Evolutionary conservation across 92 coral and sea anemone species (phyloP), one percentile per base, ranked within the genome.

Genomic region (Parazoanthus atlanticus): DNA sequence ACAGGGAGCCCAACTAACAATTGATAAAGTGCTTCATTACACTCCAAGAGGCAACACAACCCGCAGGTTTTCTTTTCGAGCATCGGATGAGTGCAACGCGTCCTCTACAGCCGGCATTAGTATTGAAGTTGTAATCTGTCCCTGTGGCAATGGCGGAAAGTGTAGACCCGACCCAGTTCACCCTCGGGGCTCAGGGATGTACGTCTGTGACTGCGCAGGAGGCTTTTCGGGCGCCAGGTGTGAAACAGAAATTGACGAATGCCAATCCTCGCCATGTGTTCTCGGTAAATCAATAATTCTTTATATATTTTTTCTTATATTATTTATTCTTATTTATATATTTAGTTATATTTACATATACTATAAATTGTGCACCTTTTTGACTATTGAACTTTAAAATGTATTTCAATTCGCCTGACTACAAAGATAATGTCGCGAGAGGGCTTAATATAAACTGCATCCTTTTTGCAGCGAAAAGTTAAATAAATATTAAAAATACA

Each of bases 161-260:
- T 85, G 88, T 76, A 74, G 34, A 12, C 81, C 88, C 88, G 88
- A 85, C 49, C 88, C 81, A 49, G 49, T 81, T 31, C 88, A 85
- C 81, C 80, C 81, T 7, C 54, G 86, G n/a, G 86, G 86, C 30
- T 82, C 86, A 2, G 86, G 76, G 13, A 82, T 82, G 61, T 85
- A 85, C 52, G 67, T 38, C 41, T 85, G 88, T 34, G 88, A 85
- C 78, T 85, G 88, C 46, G 41, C 65, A 72, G 79, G 67, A 74
- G 88, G 88, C 17, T 85, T 69, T 72, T 47, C 64, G 15, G 88
- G 81, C 33, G 3, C 36, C 29, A 71, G 41, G 40, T 85, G 88
- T 29, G 80, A 49, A 46, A 54, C 88, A 7, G 88, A 85, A 17
- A 85, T 85, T 17, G 80, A 85, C 28, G 88, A 85, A 72, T 85